Evolutionary conservation across 1,140 invertebrate genomes (phyloP).

Genomic region (Neoseiulus cucumeris): DNA sequence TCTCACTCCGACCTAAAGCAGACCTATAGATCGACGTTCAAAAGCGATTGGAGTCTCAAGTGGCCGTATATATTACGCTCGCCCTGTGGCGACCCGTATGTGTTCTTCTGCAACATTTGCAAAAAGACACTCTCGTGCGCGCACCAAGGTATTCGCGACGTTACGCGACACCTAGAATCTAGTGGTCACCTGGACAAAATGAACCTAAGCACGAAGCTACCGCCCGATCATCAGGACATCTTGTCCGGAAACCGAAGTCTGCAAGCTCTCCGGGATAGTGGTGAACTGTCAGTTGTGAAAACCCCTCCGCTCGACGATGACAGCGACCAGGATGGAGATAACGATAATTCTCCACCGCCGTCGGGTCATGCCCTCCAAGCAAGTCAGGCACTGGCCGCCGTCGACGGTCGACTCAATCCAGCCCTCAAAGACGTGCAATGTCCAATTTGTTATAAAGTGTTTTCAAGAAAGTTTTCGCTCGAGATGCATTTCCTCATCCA

Average conservation of each 20-base stretch:
- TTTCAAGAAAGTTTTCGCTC: constrained; percentile 18
- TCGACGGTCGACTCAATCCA: not conserved
- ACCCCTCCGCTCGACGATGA: not conserved
- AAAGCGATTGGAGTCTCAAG: not conserved
- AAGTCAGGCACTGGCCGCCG: not conserved
- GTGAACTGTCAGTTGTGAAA: not conserved
- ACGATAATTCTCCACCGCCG: not conserved
- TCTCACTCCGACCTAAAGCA: not conserved
- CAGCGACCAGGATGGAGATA: not conserved
- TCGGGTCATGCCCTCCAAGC: not conserved
- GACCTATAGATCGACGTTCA: constrained; percentile 3
- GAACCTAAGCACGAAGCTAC: not conserved
- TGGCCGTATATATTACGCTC: constrained; percentile 7
- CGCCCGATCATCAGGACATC: not conserved
- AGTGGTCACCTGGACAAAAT: not conserved
- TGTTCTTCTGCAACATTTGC: constrained; percentile 6
- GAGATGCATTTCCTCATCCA: constrained; percentile 19
- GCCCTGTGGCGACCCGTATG: not conserved
- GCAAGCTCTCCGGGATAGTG: constrained; percentile 2
- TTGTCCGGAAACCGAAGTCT: not conserved
- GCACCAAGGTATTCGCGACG: not conserved
- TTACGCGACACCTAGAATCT: not conserved
- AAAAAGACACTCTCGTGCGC: constrained; percentile 7
- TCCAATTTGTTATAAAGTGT: constrained; percentile 17
- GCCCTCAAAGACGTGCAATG: constrained; percentile 16